Evolutionary conservation across 2,888 invertebrate species (phyloP), one percentile per base, ranked within the genome.

Genomic region (Microctonus brassicae): DNA sequence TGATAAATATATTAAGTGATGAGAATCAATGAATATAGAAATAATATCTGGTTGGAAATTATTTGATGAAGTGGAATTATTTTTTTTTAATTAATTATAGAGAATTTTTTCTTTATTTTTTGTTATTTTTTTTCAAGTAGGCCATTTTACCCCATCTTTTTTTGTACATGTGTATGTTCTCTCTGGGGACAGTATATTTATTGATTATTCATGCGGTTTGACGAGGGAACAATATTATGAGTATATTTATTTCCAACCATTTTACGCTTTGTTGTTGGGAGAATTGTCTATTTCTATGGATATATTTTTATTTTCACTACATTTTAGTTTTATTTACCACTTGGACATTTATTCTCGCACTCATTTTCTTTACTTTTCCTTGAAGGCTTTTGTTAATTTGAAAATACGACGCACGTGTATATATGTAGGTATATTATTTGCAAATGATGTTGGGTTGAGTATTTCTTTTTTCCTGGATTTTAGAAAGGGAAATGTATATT

Each of bases 131-230:
- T n/a, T n/a, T n/a, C n/a, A n/a, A n/a, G n/a, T n/a, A n/a, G n/a
- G n/a, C n/a, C n/a, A n/a, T n/a, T n/a, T n/a, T n/a, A n/a, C n/a
- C n/a, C 10, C 22, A 42, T 62, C n/a, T 69, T 47, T 53, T 26
- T 33, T 29, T 57, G 5, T 58, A 26, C 20, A n/a, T 34, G 42
- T 57, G 24, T 65, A 10, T 53, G n/a, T 10, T 20, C 33, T 34
- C 61, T 72, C 52, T 61, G 69, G 68, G 72, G 74, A n/a, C n/a
- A n/a, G 72, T 60, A 69, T 60, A 69, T n/a, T 83, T 84, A 83
- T 86, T 85, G 84, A 81, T 84, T 82, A 85, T 86, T 85, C 85
- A 84, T 83, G 83, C 80, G 79, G 79, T 80, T 83, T 83, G 84
- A 83, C 84, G 82, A 83, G 80, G 80, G 83, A 84, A 85, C 85